phyloP scores from a whole-genome alignment of 2,113 vertebrate species.

The Hipposideros armiger region DNA sequence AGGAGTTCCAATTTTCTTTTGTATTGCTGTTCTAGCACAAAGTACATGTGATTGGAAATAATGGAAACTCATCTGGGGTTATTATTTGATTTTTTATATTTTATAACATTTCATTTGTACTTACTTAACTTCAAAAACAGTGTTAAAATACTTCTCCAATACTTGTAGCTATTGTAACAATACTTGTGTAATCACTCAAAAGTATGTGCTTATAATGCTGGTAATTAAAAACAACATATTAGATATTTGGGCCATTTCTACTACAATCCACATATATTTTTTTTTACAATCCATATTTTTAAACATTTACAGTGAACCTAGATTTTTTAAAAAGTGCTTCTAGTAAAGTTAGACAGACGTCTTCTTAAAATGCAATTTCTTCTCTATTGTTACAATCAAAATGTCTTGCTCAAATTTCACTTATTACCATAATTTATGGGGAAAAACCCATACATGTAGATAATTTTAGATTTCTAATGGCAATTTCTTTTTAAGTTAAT shows the following conservation, averaged over 20 bases:
- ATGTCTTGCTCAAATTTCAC: conserved; percentile 48
- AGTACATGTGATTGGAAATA: conserved; percentile 21
- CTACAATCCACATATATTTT: neutral
- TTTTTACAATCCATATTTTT: conserved; percentile 5
- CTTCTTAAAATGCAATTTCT: conserved; percentile 61
- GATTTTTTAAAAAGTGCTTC: neutral
- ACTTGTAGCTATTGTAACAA: neutral
- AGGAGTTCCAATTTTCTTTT: neutral
- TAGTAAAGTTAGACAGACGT: conserved; percentile 53
- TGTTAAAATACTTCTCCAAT: conserved; percentile 10
- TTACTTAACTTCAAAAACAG: conserved; percentile 35
- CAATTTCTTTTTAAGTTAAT: conserved; percentile 64
- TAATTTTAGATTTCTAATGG: conserved; percentile 56
- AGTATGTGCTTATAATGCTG: conserved; percentile 15
- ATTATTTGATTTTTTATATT: conserved; percentile 12
- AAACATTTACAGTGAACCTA: conserved; percentile 53
- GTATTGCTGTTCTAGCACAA: conserved; percentile 23
- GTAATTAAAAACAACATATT: conserved; percentile 66
- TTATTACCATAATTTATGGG: neutral
- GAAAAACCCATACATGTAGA: neutral
- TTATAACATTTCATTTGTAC: conserved; percentile 44
- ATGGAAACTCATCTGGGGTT: neutral
- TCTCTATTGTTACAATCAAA: conserved; percentile 51
- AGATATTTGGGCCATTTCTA: conserved; percentile 21
- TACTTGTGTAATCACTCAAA: conserved; percentile 42